Conservation (phyloP, 2,888 invertebrate species). For the Acronicta leporina region DNA sequence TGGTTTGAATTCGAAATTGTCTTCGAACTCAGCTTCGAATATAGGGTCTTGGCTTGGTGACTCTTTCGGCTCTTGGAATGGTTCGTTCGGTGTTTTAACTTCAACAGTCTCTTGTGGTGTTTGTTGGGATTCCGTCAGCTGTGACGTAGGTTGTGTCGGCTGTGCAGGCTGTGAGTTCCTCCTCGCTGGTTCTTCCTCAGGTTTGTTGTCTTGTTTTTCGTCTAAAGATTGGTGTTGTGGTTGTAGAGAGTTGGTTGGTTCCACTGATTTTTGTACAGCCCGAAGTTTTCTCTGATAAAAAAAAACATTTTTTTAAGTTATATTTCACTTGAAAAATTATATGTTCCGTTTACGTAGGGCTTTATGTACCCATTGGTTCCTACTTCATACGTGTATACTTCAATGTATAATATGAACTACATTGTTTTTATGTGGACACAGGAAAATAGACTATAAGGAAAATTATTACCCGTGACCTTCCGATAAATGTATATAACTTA, state of each 20-base stretch:
- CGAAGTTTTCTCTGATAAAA: slow-evolving; percentile 90
- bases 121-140: slow-evolving; percentile 24
- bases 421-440: no score
- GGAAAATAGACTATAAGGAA: no score
- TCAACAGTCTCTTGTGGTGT: slow-evolving; percentile 59
- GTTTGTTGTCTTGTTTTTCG: slow-evolving; percentile 67
- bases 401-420: no score
- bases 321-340: no score
- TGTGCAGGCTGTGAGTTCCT: slow-evolving; percentile 61
- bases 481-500: no score
- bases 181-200: slow-evolving; percentile 68
- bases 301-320: slow-evolving; percentile 23
- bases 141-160: slow-evolving; percentile 20
- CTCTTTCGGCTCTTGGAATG: slow-evolving; percentile 61
- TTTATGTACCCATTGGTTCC: no score
- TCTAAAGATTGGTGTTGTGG: slow-evolving; percentile 77
- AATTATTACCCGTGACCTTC: no score
- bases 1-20: slow-evolving; percentile 72
- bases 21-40: slow-evolving; percentile 79
- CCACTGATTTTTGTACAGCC: slow-evolving; percentile 89
- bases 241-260: slow-evolving; percentile 77
- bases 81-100: slow-evolving; percentile 60
- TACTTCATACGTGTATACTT: no score
- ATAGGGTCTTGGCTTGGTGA: slow-evolving; percentile 66
- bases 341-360: no score